phyloP scores from a whole-genome alignment of 2,797 vertebrate species.

The Mormyrops boulengeri region DNA sequence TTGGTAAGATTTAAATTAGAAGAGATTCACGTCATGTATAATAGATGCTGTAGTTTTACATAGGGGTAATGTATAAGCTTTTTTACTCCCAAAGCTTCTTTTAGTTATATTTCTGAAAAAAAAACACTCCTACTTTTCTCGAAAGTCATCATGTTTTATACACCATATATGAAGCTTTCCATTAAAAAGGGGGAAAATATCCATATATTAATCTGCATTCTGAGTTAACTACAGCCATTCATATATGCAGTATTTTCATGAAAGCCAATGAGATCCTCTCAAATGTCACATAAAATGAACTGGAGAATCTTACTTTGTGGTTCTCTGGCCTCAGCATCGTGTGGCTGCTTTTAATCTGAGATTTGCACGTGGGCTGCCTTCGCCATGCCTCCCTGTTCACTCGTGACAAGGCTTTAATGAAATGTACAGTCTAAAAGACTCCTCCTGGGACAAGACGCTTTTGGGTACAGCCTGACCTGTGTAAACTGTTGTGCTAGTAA shows the following conservation, averaged over 20 bases:
- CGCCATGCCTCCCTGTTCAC: background rate
- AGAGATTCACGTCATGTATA: constrained; percentile 1
- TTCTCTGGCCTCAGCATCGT: background rate
- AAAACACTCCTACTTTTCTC: background rate
- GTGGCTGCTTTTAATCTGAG: background rate
- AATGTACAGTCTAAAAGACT: background rate
- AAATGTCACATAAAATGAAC: background rate
- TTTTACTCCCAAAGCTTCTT: background rate
- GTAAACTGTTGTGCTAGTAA: background rate
- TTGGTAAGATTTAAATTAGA: background rate
- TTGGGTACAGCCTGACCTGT: background rate
- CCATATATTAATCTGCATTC: background rate
- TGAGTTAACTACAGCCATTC: background rate
- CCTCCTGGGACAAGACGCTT: background rate
- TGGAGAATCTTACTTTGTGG: background rate
- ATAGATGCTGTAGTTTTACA: background rate
- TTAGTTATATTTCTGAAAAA: background rate
- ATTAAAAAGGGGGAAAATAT: background rate
- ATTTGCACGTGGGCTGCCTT: background rate
- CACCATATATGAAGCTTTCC: constrained; percentile 10
- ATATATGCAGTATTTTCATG: background rate
- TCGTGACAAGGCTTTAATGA: background rate
- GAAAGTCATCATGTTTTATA: constrained; percentile 11
- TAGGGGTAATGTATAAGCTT: background rate
- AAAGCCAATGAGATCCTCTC: background rate